Evolutionary conservation across 2,888 invertebrate genomes (phyloP).

Genomic region (Drosophila mayaguana): DNA sequence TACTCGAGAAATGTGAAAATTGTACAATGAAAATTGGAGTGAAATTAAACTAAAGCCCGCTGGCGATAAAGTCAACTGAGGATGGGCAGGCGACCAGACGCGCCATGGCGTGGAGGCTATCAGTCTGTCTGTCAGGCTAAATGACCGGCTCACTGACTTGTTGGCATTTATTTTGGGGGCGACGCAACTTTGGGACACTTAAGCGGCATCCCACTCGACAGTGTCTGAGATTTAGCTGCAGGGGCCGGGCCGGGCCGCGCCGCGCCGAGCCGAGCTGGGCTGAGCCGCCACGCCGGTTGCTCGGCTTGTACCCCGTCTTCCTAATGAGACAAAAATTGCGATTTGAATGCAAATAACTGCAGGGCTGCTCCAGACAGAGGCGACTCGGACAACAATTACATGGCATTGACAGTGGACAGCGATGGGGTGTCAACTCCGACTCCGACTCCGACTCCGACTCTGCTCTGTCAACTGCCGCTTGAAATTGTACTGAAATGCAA

Average conservation of each 20-base stretch:
- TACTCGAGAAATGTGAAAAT: slow-evolving; percentile 72
- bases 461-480: slow-evolving; percentile 65
- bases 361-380: slow-evolving; percentile 70
- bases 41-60: slow-evolving; percentile 77
- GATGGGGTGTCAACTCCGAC: slow-evolving; percentile 21
- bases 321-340: slow-evolving; percentile 80
- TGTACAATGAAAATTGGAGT: slow-evolving; percentile 78
- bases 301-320: slow-evolving; percentile 37
- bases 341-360: slow-evolving; percentile 81
- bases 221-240: slow-evolving; percentile 39
- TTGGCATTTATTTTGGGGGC: slow-evolving; percentile 74
- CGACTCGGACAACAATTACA: slow-evolving; percentile 70
- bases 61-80: slow-evolving; percentile 58
- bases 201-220: slow-evolving; percentile 58
- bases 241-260: not conserved
- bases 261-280: slow-evolving; percentile 12
- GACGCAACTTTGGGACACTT: slow-evolving; percentile 76
- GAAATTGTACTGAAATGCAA: slow-evolving; percentile 69
- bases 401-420: slow-evolving; percentile 46
- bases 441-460: slow-evolving; percentile 3
- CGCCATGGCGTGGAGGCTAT: not conserved
- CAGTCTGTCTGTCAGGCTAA: slow-evolving; percentile 45
- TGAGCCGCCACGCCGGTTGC: slow-evolving; percentile 34
- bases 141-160: slow-evolving; percentile 70
- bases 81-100: slow-evolving; percentile 14